phyloP scores from a whole-genome alignment of 2,888 invertebrate genomes.

The Apamea epomidion region DNA sequence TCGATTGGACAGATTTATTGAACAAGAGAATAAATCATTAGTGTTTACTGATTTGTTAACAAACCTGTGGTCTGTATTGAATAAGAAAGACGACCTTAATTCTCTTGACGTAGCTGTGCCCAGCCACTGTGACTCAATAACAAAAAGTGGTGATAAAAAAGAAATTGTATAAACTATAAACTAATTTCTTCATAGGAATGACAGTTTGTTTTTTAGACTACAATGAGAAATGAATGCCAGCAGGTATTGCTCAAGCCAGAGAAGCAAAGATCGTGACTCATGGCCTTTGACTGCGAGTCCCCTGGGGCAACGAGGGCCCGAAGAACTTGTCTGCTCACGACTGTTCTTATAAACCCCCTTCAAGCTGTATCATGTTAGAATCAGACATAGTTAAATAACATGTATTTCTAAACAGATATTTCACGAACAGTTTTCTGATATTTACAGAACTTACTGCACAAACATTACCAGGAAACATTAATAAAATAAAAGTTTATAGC shows the following conservation, averaged over 20 bases:
- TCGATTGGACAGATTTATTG: conserved; percentile 43
- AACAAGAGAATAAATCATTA: conserved; percentile 58
- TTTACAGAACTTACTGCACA: conserved; percentile 6
- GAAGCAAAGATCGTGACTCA: conserved; percentile 77
- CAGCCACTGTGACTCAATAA: conserved; percentile 58
- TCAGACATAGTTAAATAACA: background rate
- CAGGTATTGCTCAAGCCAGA: conserved; percentile 70
- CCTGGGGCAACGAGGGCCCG: conserved; percentile 71
- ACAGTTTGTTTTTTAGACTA: conserved; percentile 53
- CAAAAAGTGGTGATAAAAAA: conserved; percentile 57
- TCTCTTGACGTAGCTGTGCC: conserved; percentile 55
- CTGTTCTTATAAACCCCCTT: conserved; percentile 60
- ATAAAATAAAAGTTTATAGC: conserved; percentile 40
- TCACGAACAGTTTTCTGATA: conserved; percentile 14
- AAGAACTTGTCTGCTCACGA: conserved; percentile 75
- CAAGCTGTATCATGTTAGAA: conserved; percentile 31
- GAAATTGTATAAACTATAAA: conserved; percentile 55
- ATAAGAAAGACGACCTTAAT: conserved; percentile 64
- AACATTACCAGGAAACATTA: conserved; percentile 7
- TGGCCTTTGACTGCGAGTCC: conserved; percentile 79
- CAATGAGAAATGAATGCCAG: conserved; percentile 67
- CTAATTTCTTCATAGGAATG: conserved; percentile 62
- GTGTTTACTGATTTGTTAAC: conserved; percentile 59
- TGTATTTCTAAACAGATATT: conserved; percentile 11
- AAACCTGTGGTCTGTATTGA: conserved; percentile 53